A percentile compares a stretch with the other conserved stretches of the same genome.
Evolutionary conservation across 2,113 vertebrate species (phyloP).

Genomic region (Centrocercus urophasianus): DNA sequence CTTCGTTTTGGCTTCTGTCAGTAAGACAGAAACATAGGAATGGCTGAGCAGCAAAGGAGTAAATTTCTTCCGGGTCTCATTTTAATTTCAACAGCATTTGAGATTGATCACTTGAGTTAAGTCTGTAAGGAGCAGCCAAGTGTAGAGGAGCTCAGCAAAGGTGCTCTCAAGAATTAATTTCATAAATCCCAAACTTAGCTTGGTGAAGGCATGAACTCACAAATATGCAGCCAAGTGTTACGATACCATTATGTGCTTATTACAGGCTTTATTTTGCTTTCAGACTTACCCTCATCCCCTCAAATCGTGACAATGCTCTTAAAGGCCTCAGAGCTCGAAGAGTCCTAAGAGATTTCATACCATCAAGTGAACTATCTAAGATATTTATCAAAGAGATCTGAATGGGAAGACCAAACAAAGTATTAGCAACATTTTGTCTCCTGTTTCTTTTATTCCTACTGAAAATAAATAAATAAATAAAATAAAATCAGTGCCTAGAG

Average conservation of each 20-base stretch:
- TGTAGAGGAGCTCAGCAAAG: fast-evolving
- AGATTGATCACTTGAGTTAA: fast-evolving
- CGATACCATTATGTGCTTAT: background rate
- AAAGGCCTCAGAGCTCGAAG: slow-evolving; percentile 91
- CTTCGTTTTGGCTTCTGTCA: background rate
- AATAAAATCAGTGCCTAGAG: background rate
- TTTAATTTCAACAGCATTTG: background rate
- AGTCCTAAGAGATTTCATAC: slow-evolving; percentile 91
- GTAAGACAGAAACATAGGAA: background rate
- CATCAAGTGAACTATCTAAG: slow-evolving; percentile 72
- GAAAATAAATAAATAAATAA: background rate
- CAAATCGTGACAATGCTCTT: slow-evolving; percentile 92
- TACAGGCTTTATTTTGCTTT: background rate
- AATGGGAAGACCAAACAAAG: background rate
- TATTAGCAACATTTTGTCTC: background rate
- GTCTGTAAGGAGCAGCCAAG: background rate
- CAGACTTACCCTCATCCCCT: slow-evolving; percentile 93
- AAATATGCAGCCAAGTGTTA: background rate
- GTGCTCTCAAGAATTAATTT: background rate
- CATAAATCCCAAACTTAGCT: background rate
- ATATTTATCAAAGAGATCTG: slow-evolving; percentile 91
- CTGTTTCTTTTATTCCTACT: background rate
- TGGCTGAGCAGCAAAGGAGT: background rate
- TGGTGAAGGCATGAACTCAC: background rate
- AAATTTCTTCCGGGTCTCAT: background rate